phyloP scores from a whole-genome alignment of 2,888 invertebrate species.

The Oscheius sp. region DNA sequence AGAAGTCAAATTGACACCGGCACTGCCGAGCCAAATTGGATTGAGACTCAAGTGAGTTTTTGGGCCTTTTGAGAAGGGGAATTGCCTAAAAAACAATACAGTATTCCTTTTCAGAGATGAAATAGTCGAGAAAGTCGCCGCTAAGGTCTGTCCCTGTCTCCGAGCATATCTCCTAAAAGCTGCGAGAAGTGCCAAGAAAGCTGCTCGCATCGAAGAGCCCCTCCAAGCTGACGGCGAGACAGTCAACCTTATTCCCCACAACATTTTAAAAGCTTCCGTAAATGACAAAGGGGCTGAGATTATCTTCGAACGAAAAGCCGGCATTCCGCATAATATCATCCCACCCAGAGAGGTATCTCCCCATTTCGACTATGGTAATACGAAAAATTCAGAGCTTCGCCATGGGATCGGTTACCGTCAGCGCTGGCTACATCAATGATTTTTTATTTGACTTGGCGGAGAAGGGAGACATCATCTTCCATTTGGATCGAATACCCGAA shows the following conservation, averaged over 20 bases:
- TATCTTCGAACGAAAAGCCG: conserved; percentile 5
- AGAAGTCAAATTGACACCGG: conserved; percentile 27
- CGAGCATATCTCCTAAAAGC: conserved; percentile 10
- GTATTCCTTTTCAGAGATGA: conserved; percentile 17
- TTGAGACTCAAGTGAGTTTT: conserved; percentile 21
- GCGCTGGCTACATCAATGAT: conserved; percentile 23
- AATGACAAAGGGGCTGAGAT: conserved; percentile 19
- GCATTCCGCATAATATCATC: conserved; percentile 3
- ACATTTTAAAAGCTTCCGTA: neutral
- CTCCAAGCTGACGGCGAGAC: conserved; percentile 11
- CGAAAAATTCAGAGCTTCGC: neutral
- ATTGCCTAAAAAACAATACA: too few species aligned
- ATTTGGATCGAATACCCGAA: conserved; percentile 29
- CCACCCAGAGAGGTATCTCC: conserved; percentile 28
- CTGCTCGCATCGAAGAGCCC: conserved; percentile 15
- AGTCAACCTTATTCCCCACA: conserved; percentile 22
- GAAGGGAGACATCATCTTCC: conserved; percentile 36
- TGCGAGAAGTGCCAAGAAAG: conserved; percentile 19
- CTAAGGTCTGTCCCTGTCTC: conserved; percentile 27
- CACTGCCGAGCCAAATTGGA: conserved; percentile 26
- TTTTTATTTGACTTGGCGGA: conserved; percentile 29
- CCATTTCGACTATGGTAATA: too few species aligned
- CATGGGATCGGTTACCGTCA: conserved; percentile 26
- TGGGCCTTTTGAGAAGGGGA: too few species aligned
- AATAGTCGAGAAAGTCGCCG: conserved; percentile 25